Conservation (phyloP, 1,140 invertebrate species). For the Drosophila guanche region DNA sequence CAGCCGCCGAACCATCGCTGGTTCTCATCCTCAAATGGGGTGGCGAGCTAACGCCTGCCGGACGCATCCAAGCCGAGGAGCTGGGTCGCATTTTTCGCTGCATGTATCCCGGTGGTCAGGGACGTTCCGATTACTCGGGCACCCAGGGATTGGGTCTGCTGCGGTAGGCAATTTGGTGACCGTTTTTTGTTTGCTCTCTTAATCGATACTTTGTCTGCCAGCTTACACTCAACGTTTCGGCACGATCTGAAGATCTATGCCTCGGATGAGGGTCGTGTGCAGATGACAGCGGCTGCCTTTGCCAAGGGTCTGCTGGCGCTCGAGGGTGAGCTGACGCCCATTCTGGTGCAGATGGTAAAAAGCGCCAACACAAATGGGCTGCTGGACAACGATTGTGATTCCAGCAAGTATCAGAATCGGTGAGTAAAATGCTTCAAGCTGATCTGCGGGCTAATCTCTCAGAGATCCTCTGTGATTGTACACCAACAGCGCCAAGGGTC, state of each 20-base stretch:
- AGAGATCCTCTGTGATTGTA: background rate
- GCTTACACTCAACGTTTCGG: slow-evolving; percentile 98
- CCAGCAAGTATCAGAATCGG: slow-evolving; percentile 97
- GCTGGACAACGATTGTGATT: slow-evolving; percentile 98
- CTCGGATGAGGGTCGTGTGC: slow-evolving; percentile 98
- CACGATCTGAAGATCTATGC: slow-evolving; percentile 99
- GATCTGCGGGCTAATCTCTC: no score
- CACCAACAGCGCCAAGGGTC: slow-evolving; percentile 94
- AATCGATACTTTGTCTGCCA: slow-evolving; percentile 37
- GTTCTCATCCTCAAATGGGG: slow-evolving; percentile 99
- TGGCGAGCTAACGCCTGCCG: slow-evolving; percentile 99
- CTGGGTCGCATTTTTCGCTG: slow-evolving; percentile 98
- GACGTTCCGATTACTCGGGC: slow-evolving; percentile 88
- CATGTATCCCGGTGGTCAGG: slow-evolving; percentile 98
- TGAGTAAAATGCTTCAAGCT: slow-evolving; percentile 84
- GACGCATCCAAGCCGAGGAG: slow-evolving; percentile 98
- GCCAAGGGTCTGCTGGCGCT: slow-evolving; percentile 98
- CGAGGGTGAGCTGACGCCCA: slow-evolving; percentile 99
- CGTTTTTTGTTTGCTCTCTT: background rate
- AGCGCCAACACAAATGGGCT: slow-evolving; percentile 99
- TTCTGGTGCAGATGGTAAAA: slow-evolving; percentile 99
- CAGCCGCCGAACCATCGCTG: slow-evolving; percentile 93
- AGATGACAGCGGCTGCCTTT: slow-evolving; percentile 99
- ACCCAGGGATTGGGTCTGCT: slow-evolving; percentile 96
- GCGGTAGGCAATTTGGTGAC: slow-evolving; percentile 80